Conservation (phyloP, 2,113 vertebrate genomes). For the Heptranchias perlo region DNA sequence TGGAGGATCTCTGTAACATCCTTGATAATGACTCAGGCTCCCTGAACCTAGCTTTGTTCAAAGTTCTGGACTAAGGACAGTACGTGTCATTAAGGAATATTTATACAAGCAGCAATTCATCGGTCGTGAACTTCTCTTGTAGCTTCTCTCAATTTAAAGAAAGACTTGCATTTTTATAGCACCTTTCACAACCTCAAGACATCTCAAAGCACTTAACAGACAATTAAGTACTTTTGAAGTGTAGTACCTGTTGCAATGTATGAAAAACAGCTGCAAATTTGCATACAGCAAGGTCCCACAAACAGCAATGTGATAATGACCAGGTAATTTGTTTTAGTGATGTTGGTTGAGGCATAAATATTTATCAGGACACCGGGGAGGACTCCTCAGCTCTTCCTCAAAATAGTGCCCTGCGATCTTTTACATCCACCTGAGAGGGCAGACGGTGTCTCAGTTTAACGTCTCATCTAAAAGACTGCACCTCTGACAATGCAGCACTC, state of each 20-base stretch:
- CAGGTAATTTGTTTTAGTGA: too few relatives aligned
- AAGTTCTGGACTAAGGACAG: not conserved
- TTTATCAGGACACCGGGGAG: not conserved
- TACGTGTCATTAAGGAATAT: not conserved
- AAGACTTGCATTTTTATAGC: not conserved
- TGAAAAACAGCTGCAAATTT: not conserved
- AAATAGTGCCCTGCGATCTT: not conserved
- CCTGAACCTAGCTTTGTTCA: not conserved
- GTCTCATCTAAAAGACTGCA: not conserved
- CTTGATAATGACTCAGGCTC: not conserved
- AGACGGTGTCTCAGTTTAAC: not conserved
- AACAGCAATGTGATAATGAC: too few relatives aligned
- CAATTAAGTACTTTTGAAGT: not conserved
- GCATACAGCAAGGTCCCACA: not conserved
- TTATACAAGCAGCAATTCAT: not conserved
- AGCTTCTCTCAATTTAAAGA: not conserved
- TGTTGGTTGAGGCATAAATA: too few relatives aligned
- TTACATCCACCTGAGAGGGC: not conserved
- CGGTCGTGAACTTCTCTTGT: not conserved
- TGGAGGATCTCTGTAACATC: not conserved
- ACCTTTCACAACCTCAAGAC: not conserved
- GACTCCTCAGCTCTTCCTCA: not conserved
- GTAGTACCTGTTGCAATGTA: not conserved
- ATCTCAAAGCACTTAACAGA: not conserved
- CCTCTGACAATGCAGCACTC: too few relatives aligned